Conservation (phyloP, 92 coral and sea anemone species). For the Palythoa grandis region DNA sequence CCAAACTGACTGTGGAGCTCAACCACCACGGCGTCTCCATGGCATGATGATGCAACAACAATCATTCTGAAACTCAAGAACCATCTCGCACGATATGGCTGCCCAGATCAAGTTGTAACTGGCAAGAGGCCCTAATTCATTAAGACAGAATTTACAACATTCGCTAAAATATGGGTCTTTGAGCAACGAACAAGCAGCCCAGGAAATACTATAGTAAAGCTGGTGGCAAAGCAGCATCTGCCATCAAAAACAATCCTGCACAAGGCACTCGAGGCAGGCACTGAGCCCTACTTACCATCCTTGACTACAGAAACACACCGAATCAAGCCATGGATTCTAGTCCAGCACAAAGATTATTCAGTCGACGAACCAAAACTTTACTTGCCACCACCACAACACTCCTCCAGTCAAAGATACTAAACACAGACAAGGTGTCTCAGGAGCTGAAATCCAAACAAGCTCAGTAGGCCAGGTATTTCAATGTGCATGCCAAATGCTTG, state of each 20-base stretch:
- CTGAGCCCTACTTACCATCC: neutral
- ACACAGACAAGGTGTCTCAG: neutral
- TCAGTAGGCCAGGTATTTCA: neutral
- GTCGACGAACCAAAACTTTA: neutral
- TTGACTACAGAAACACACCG: slow-evolving; percentile 4
- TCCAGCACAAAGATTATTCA: neutral
- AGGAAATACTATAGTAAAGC: neutral
- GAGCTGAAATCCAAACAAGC: neutral
- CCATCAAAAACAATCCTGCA: neutral
- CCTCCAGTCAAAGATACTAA: neutral
- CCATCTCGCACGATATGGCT: no score
- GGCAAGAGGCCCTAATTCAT: neutral
- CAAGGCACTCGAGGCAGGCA: neutral
- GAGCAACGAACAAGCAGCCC: neutral
- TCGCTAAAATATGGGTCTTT: neutral
- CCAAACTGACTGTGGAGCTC: slow-evolving; percentile 61
- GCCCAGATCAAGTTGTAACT: no score
- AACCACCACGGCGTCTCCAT: no score
- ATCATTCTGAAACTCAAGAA: no score
- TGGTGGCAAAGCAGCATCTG: neutral
- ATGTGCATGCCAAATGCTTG: neutral
- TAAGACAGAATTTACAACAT: neutral
- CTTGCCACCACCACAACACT: neutral
- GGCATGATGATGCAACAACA: no score
- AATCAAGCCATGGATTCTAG: neutral